phyloP scores from a whole-genome alignment of 2,888 invertebrate genomes.

The Notodonta dromedarius region DNA sequence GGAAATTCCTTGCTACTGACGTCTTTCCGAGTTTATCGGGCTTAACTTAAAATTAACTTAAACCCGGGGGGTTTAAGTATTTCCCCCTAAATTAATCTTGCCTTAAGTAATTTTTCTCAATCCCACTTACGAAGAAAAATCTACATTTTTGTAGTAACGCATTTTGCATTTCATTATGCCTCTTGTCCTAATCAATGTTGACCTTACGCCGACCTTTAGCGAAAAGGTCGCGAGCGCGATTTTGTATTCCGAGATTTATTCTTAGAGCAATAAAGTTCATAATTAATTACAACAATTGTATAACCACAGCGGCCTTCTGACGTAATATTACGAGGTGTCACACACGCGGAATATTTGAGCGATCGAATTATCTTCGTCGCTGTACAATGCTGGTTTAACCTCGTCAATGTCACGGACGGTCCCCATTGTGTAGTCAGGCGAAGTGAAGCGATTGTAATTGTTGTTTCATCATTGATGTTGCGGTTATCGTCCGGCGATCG shows the following conservation, averaged over 20 bases:
- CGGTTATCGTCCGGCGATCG: constrained; percentile 22
- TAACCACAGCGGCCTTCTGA: constrained; percentile 50
- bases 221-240: constrained; percentile 49
- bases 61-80: background rate
- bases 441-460: constrained; percentile 52
- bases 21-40: constrained; percentile 25
- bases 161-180: constrained; percentile 34
- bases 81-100: constrained; percentile 3
- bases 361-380: constrained; percentile 50
- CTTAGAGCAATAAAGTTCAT: constrained; percentile 28
- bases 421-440: constrained; percentile 51
- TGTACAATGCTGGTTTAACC: constrained; percentile 58
- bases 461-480: constrained; percentile 45
- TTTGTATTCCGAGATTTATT: constrained; percentile 28
- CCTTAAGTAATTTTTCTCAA: constrained; percentile 7
- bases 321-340: constrained; percentile 49
- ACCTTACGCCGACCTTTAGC: constrained; percentile 62
- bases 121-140: background rate
- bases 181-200: constrained; percentile 39
- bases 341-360: constrained; percentile 26
- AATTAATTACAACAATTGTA: constrained; percentile 36
- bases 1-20: constrained; percentile 27
- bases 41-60: constrained; percentile 1
- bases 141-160: constrained; percentile 15
- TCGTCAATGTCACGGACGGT: constrained; percentile 67